Conservation (phyloP, 2,113 vertebrate genomes). For the Dryoscopus gambensis region DNA sequence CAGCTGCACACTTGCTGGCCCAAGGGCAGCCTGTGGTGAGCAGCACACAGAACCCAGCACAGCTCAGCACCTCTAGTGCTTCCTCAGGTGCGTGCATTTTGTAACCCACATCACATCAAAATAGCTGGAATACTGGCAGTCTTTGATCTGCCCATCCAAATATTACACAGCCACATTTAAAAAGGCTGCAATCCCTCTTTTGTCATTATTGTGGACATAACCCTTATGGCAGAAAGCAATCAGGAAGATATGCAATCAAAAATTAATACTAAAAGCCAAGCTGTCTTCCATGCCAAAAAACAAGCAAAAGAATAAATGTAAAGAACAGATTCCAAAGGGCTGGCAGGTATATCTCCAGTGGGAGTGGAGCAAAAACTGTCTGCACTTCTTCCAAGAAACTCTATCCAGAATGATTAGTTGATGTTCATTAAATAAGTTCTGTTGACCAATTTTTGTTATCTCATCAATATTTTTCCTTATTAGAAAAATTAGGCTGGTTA, state of each 20-base stretch:
- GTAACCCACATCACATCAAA: background rate
- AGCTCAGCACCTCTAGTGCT: background rate
- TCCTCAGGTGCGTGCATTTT: background rate
- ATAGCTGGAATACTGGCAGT: background rate
- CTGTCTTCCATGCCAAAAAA: background rate
- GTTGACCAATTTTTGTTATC: background rate
- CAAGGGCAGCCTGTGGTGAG: background rate
- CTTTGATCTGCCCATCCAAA: background rate
- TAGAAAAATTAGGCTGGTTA: constrained; percentile 14
- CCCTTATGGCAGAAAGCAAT: background rate
- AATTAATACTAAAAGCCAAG: background rate
- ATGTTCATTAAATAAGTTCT: background rate
- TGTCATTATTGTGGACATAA: background rate
- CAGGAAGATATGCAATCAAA: background rate
- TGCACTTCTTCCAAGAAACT: background rate
- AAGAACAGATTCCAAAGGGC: background rate
- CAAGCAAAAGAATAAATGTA: background rate
- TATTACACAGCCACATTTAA: background rate
- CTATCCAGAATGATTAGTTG: background rate
- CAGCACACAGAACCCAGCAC: background rate
- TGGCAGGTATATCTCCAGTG: background rate
- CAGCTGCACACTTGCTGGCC: background rate
- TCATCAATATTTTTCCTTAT: background rate
- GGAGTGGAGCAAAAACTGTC: background rate
- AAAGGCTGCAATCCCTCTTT: background rate